Percentiles rank a stretch among this genome's conserved stretches.
Conservation (phyloP, 2,113 vertebrate species). For the Trichechus manatus region DNA sequence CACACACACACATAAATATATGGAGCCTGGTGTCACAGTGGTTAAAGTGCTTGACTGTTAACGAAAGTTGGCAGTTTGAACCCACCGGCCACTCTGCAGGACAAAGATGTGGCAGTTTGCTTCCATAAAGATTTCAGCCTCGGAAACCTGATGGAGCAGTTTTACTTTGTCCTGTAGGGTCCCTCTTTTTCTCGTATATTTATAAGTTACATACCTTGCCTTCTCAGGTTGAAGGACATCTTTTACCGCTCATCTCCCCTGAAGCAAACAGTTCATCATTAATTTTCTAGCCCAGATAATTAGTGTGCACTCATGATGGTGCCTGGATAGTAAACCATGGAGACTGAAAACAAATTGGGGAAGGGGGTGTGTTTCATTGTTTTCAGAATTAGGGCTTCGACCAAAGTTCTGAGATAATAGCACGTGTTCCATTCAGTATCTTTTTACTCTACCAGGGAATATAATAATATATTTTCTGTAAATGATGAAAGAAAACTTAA, state of each 20-base stretch:
- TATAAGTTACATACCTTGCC: neutral
- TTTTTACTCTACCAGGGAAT: neutral
- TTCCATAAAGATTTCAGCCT: no score
- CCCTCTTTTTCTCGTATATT: constrained; percentile 1
- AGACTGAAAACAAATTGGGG: neutral
- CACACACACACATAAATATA: no score
- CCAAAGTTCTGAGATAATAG: neutral
- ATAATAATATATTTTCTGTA: neutral
- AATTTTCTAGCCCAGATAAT: constrained; percentile 43
- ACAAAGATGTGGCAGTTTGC: no score
- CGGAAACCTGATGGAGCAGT: no score
- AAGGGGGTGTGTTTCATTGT: neutral
- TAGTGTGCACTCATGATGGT: neutral
- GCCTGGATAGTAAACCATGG: neutral
- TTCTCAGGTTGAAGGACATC: neutral
- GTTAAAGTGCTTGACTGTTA: no score
- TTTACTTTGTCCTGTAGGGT: no score
- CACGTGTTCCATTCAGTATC: neutral
- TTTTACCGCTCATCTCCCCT: neutral
- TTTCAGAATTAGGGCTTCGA: neutral
- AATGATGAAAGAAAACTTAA: neutral
- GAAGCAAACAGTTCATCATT: neutral
- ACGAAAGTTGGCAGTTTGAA: no score
- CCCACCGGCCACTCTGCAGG: no score
- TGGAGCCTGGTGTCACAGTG: no score